These are phyloP conservation scores for Xylocampa areola DNA, from an alignment of 2,888 invertebrate genomes.

Conservation along the genomic window DNA sequence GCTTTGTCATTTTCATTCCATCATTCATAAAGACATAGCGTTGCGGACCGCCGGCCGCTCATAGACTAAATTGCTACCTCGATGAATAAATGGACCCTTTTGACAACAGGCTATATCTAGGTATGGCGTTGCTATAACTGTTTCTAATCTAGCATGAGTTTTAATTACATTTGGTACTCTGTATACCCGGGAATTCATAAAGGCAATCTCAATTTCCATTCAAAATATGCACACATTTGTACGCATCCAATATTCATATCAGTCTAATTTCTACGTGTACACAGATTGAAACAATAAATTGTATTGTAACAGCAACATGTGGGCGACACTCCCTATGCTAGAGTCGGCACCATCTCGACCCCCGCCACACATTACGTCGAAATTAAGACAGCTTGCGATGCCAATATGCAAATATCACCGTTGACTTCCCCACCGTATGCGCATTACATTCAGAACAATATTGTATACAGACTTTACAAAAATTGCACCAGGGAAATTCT, in stretches of 20 bases:
- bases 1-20: conserved; percentile 47
- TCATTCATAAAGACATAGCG: conserved; percentile 43
- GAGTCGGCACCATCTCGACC: conserved; percentile 63
- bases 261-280: conserved; percentile 69
- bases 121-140: too few relatives aligned
- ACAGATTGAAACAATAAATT: conserved; percentile 85
- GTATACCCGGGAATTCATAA: conserved; percentile 37
- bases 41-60: conserved; percentile 17
- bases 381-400: conserved; percentile 87
- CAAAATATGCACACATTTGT: conserved; percentile 58
- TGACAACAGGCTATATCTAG: too few relatives aligned
- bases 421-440: conserved; percentile 54
- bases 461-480: conserved; percentile 38
- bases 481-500: conserved; percentile 20
- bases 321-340: conserved; percentile 66
- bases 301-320: conserved; percentile 81
- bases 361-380: conserved; percentile 78
- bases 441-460: conserved; percentile 41
- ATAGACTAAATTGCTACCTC: conserved; percentile 13
- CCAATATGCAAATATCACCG: conserved; percentile 83
- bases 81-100: conserved; percentile 5
- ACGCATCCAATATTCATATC: conserved; percentile 71
- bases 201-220: conserved; percentile 42
- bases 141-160: conserved; percentile 19
- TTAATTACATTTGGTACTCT: conserved; percentile 38